phyloP scores from a whole-genome alignment of 2,888 invertebrate genomes.

The Cheilosia vulpina region DNA sequence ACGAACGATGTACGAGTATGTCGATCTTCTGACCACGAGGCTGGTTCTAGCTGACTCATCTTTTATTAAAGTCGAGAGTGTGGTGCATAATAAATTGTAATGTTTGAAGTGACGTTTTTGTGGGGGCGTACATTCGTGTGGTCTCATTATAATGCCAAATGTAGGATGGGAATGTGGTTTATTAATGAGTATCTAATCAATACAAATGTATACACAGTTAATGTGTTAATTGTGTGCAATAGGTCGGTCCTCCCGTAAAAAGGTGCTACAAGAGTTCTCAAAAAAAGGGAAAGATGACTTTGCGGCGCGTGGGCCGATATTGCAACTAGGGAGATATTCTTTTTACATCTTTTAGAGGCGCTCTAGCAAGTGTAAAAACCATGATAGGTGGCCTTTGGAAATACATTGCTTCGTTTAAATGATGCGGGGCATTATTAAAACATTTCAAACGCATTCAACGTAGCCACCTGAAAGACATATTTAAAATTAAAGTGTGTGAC shows the following conservation, averaged over 20 bases:
- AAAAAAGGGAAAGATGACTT: neutral
- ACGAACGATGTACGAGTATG: neutral
- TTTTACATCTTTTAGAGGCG: too few relatives aligned
- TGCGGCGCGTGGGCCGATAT: too few relatives aligned
- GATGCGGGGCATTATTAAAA: too few relatives aligned
- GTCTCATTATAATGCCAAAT: constrained; percentile 37
- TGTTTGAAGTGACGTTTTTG: constrained; percentile 12
- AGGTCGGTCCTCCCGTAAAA: constrained; percentile 6
- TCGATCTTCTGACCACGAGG: constrained; percentile 24
- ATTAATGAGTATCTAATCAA: constrained; percentile 24
- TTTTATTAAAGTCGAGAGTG: neutral
- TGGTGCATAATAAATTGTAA: constrained; percentile 37
- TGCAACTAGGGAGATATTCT: too few relatives aligned
- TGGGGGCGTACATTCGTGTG: constrained; percentile 23
- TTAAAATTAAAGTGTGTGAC: too few relatives aligned
- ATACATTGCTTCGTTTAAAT: too few relatives aligned
- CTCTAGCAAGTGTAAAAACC: too few relatives aligned
- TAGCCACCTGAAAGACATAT: too few relatives aligned
- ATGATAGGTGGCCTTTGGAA: too few relatives aligned
- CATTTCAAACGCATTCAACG: too few relatives aligned
- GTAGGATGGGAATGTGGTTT: constrained; percentile 16
- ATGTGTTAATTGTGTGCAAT: constrained; percentile 38
- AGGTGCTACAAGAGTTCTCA: neutral
- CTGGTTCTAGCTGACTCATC: constrained; percentile 25
- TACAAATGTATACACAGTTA: constrained; percentile 6